Percentiles rank a stretch among this genome's conserved stretches.
phyloP scores from a whole-genome alignment of 64 coral and sea anemone species.

The Actinia equina region DNA sequence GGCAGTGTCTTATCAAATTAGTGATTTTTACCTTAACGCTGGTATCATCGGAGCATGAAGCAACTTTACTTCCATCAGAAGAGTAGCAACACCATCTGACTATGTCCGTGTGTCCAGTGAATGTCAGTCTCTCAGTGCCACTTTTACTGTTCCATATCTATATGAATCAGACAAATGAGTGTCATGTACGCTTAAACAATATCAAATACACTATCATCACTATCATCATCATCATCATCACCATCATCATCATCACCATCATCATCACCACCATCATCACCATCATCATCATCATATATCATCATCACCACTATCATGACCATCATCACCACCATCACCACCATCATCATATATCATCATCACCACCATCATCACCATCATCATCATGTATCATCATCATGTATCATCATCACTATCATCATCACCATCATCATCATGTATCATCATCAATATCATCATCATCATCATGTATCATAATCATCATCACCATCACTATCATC shows the following conservation, averaged over 20 bases:
- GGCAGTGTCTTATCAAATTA: no score
- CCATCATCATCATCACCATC: background rate
- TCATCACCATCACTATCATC: no score
- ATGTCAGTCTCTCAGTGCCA: constrained; percentile 38
- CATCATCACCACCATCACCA: background rate
- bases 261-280: background rate
- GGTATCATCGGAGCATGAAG: constrained; percentile 88
- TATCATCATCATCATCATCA: background rate
- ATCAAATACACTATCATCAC: background rate
- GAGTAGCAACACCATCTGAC: constrained; percentile 96
- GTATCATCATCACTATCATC: no score
- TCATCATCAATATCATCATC: no score
- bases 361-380: no score
- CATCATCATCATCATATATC: background rate
- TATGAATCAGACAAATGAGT: background rate
- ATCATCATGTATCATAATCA: no score
- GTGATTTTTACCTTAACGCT: constrained; percentile 62
- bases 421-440: no score
- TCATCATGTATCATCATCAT: no score
- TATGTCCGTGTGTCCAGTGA: constrained; percentile 72
- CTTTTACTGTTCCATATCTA: constrained; percentile 82
- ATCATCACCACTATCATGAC: background rate
- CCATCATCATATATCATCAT: background rate
- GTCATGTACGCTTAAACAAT: no score
- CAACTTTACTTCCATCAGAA: constrained; percentile 75